Evolutionary conservation across 2,888 invertebrate genomes (phyloP), one percentile per base, ranked within the genome.

Genomic region (Boloria euphrosyne): DNA sequence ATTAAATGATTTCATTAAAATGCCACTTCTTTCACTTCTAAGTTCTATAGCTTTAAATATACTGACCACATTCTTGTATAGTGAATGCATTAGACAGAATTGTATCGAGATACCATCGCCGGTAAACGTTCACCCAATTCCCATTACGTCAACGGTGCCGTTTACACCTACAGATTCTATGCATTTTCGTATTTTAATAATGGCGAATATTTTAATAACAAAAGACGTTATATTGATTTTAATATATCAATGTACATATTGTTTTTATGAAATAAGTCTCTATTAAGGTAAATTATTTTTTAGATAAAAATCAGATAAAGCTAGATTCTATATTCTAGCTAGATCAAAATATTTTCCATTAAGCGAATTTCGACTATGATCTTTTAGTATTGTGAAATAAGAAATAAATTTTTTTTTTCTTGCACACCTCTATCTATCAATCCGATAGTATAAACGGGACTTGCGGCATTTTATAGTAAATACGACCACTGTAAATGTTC

Each of bases 11-110:
- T 10, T 38, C 7, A 38, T 38, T 38, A 38, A 38, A 38, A 38
- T 38, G 31, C 10, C 31, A 38, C 31, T 38, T 38, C 31, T 38
- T 43, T 13, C 70, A 38, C 14, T 27, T 74, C 73, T 74, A 59
- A 38, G 13, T 27, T 74, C 73, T 74, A 59, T 43, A 17, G 5
- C 10, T 66, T 55, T 14, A 13, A 65, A 70, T 68, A 67, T 66
- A 63, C 68, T 61, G 68, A 61, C 68, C 55, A 71, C 71, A 72
- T 74, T 75, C 74, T 70, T 75, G 75, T 72, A 72, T 79, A 79
- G 77, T 77, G 74, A 73, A 69, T 68, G 75, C 74, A 82, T 80
- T 83, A 79, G 80, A 79, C 76, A 73, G 77, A 82, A 82, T 80
- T 78, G 79, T 79, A 77, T 76, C 75, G 74, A 76, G 82, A 85